These are phyloP conservation scores for Sporophila hypoxantha DNA, from an alignment of 2,113 vertebrate species.

Conservation along the genomic window DNA sequence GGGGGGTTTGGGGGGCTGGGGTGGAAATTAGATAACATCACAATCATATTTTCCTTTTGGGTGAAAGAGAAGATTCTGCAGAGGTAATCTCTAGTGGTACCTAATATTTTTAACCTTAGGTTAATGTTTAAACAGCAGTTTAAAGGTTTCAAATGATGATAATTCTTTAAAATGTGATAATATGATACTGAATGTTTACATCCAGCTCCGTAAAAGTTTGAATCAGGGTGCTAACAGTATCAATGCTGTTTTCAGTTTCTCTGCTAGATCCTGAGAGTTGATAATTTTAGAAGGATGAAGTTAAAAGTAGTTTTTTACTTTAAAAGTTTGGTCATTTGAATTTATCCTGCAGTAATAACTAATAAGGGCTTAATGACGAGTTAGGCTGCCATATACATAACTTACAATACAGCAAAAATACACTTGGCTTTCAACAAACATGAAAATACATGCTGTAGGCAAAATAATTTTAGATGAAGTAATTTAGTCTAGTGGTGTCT, in stretches of 20 bases:
- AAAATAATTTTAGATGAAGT: neutral
- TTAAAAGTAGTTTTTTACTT: neutral
- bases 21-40: neutral
- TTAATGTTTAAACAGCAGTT: neutral
- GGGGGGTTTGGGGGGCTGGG: no score
- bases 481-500: conserved; percentile 25
- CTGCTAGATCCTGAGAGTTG: neutral
- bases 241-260: neutral
- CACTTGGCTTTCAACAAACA: neutral
- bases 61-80: neutral
- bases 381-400: neutral
- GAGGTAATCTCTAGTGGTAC: neutral
- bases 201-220: neutral
- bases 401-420: neutral
- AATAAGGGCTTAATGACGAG: neutral
- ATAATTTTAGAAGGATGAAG: neutral
- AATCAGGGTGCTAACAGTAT: neutral
- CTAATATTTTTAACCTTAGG: neutral
- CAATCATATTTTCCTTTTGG: neutral
- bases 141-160: neutral
- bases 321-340: neutral
- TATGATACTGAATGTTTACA: neutral
- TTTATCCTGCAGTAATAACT: neutral
- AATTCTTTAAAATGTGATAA: neutral
- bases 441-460: neutral